Evolutionary conservation across 2,888 invertebrate genomes (phyloP).

Genomic region (Stegana nigrithorax): DNA sequence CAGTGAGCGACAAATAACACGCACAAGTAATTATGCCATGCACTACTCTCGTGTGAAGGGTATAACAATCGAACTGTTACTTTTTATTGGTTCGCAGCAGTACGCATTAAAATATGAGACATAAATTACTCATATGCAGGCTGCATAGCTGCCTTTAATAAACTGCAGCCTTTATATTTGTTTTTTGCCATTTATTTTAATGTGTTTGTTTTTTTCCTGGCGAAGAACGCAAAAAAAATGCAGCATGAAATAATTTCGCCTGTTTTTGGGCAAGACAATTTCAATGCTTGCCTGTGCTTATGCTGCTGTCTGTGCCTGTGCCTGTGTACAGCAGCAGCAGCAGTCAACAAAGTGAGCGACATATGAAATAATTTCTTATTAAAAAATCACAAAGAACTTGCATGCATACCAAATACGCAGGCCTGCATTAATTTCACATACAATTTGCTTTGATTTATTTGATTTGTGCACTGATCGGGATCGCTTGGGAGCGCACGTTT

Average conservation of each 20-base stretch:
- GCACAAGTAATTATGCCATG: no score
- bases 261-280: slow-evolving; percentile 8
- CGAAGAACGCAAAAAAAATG: slow-evolving; percentile 31
- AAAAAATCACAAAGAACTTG: neutral
- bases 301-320: neutral
- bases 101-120: no score
- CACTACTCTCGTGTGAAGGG: no score
- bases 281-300: slow-evolving; percentile 3
- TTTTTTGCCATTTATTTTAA: neutral
- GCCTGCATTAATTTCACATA: slow-evolving; percentile 59
- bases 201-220: neutral
- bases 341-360: neutral
- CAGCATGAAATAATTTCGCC: slow-evolving; percentile 42
- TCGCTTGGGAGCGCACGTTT: no score
- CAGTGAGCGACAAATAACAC: no score
- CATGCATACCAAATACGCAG: slow-evolving; percentile 5
- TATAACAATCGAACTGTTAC: no score
- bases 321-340: neutral
- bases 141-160: no score
- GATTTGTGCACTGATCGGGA: slow-evolving; percentile 45
- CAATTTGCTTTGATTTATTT: slow-evolving; percentile 64
- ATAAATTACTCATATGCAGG: no score
- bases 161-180: no score
- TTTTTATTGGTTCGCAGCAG: no score
- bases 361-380: slow-evolving; percentile 14